Conservation (phyloP, 2,888 invertebrate genomes). For the Ischnus inquisitorius region DNA sequence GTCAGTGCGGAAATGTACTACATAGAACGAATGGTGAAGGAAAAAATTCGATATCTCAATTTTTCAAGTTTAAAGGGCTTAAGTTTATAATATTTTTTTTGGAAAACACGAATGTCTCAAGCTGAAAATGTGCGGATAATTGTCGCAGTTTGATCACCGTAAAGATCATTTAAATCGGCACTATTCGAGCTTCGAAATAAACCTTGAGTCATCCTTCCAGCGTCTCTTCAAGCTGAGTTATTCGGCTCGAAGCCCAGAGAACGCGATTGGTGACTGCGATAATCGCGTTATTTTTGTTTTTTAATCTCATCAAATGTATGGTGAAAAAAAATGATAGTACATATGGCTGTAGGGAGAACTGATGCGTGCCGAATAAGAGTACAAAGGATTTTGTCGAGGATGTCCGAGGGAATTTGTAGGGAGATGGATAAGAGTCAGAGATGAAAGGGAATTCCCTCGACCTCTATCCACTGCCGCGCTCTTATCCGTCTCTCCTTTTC, state of each 20-base stretch:
- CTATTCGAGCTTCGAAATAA: constrained; percentile 10
- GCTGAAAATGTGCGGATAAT: not conserved
- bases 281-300: constrained; percentile 6
- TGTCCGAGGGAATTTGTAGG: constrained; percentile 40
- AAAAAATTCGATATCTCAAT: no score
- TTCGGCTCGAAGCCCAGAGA: constrained; percentile 11
- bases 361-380: constrained; percentile 50
- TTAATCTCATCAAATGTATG: constrained; percentile 15
- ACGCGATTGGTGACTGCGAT: constrained; percentile 11
- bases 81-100: no score
- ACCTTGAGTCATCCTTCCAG: not conserved
- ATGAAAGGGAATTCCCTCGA: constrained; percentile 64
- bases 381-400: constrained; percentile 30
- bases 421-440: constrained; percentile 48
- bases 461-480: constrained; percentile 45
- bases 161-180: not conserved
- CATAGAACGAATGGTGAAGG: no score
- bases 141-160: not conserved
- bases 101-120: not conserved
- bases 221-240: constrained; percentile 5
- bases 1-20: no score
- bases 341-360: not conserved
- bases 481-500: constrained; percentile 44
- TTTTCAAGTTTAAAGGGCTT: no score
- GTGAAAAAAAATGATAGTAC: not conserved